Conservation (phyloP, 1,140 invertebrate species). For the Tenebrio molitor region DNA sequence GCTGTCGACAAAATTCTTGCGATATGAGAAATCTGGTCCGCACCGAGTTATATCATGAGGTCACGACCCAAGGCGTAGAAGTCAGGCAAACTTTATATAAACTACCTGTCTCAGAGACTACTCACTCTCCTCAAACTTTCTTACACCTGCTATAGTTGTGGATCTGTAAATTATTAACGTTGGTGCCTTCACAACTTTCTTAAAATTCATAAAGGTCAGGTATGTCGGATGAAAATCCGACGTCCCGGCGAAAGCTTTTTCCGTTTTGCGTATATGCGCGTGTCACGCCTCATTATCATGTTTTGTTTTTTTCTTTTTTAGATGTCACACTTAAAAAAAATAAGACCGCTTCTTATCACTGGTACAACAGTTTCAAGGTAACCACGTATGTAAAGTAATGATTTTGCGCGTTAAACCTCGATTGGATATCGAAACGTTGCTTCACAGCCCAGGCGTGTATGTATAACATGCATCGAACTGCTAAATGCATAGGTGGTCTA, state of each 20-base stretch:
- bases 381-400: conserved; percentile 22
- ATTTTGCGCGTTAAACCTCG: conserved; percentile 24
- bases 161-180: conserved; percentile 24
- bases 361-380: conserved; percentile 38
- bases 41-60: conserved; percentile 30
- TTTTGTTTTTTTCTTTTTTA: background rate
- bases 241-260: background rate
- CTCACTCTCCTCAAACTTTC: conserved; percentile 43
- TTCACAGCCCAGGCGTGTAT: conserved; percentile 9
- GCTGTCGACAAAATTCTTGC: conserved; percentile 7
- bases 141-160: conserved; percentile 38
- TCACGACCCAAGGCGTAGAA: conserved; percentile 34
- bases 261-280: background rate
- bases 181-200: conserved; percentile 11
- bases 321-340: conserved; percentile 20
- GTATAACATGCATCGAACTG: conserved; percentile 1
- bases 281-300: background rate
- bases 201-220: conserved; percentile 27
- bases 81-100: conserved; percentile 45
- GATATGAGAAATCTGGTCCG: conserved; percentile 35
- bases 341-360: conserved; percentile 33
- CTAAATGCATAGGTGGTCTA: background rate
- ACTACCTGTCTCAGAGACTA: conserved; percentile 39
- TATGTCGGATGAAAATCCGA: background rate
- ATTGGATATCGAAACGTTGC: conserved; percentile 32